Evolutionary conservation across 2,113 vertebrate species (phyloP).

Genomic region (Geococcyx californianus): DNA sequence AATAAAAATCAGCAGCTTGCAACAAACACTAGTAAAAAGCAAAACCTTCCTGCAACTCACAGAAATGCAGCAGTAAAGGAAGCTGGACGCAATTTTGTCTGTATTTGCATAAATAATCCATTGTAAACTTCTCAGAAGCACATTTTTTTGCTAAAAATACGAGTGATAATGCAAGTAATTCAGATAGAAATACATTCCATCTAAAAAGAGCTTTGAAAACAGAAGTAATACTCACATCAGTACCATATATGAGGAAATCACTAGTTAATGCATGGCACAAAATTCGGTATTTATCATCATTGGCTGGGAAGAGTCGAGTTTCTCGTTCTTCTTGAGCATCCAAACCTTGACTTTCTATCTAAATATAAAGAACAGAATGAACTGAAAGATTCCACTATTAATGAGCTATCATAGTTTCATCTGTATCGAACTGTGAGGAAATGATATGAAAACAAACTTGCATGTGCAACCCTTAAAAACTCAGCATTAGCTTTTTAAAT

Average conservation of each 20-base stretch:
- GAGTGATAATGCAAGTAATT: neutral
- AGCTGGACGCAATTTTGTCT: neutral
- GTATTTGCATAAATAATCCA: neutral
- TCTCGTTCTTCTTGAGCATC: constrained; percentile 87
- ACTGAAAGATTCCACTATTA: neutral
- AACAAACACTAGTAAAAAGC: neutral
- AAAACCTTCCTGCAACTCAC: neutral
- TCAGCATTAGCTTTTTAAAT: neutral
- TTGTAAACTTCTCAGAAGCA: neutral
- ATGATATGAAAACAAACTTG: neutral
- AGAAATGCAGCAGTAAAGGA: neutral
- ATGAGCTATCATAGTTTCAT: neutral
- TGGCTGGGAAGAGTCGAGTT: constrained; percentile 90
- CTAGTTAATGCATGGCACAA: constrained; percentile 89
- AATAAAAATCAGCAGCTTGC: neutral
- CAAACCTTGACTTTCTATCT: constrained; percentile 90
- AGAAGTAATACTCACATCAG: constrained; percentile 82
- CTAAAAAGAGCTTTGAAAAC: neutral
- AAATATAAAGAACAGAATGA: constrained; percentile 17
- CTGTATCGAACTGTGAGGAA: neutral
- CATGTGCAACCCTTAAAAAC: neutral
- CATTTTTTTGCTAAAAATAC: neutral
- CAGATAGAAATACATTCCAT: neutral
- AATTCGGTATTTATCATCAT: constrained; percentile 87
- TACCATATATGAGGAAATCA: constrained; percentile 96